Evolutionary conservation across 2,113 vertebrate species (phyloP), one percentile per base, ranked within the genome.

Genomic region (Ariopsis seemanni): DNA sequence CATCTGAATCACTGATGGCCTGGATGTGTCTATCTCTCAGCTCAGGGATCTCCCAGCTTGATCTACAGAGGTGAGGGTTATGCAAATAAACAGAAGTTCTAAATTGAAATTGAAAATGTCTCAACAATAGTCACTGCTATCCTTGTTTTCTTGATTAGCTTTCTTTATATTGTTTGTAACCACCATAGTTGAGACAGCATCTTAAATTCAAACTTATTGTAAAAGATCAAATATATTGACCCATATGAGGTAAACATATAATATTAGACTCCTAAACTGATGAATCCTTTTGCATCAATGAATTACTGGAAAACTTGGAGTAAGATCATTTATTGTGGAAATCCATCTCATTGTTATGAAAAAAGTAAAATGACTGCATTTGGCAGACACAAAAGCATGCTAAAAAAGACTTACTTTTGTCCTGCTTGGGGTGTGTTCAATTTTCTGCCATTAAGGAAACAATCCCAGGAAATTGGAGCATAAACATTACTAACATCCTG

Each of bases 31-130:
- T 96, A 0, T 95, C 95, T 83, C 95, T 94, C 3, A 97, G 94
- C 27, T 96, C 96, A 0, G 97, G 96, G 65, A 97, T 95, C 89
- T 97, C 97, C 97, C 96, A 97, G 71, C 96, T 97, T 50, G 96
- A 97, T 94, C 97, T 97, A 89, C 4, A 89, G 71, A 85, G 55
- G 85, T 18, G 89, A 86, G 87, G 15, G 50, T 71, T 30, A 79
- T 15, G 71, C 78, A 71, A 60, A 55, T 80, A 7, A 71, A 34
- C 50, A 20, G 57, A 65, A 57, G 17, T 67, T n/a, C 48, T 55
- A 34, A 55, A 83, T 1, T 17, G 0, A 75, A 62, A 25, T 4
- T 84, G 11, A 27, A 15, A 82, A 81, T 20, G 8, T 50, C n/a
- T 62, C 34, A 7, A 1, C 48, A 55, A 57, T 14, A 52, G 27